Base-by-base conservation (phyloP, 2,113 vertebrate species). In the Petaurus breviceps region DNA sequence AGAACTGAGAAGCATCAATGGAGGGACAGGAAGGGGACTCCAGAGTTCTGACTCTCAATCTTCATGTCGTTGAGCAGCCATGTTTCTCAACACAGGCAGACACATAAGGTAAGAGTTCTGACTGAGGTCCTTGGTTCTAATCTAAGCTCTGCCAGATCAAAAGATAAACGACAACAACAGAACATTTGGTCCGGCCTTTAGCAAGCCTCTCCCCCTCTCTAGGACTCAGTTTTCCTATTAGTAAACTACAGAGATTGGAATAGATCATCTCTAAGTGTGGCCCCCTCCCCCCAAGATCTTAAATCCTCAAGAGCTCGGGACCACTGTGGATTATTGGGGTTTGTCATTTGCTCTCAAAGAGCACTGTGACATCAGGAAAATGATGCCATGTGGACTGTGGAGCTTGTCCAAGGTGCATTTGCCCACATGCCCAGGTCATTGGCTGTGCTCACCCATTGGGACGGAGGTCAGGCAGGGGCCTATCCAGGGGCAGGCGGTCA, bases 381-480 rank as follows among this genome's bases (percentile, higher is more conserved):
- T 52, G 52, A 52, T 52, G 52, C 52, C 52, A 52, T 26, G 2
- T 8, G 11, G 26, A n/a, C 11, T 37, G 4, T 37, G 31, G 5
- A n/a, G 6, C 12, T n/a, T n/a, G 37, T 4, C 37, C 31, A 37
- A 37, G 3, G 5, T 3, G 1, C 3, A 14, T 47, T 28, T 4
- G 24, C 89, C 49, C 23, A 10, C 43, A 28, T 43, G 90, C 92
- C 94, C 57, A 9, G 0, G 49, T 90, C 94, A 77, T 94, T 90
- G 51, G n/a, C 91, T 57, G 93, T 96, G 97, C 99, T 99, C 98
- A 99, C 99, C 99, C 99, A 25, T 98, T 99, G 84, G 99, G 99
- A 97, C 99, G 99, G 89, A 99, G 99, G 98, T 99, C 99, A 0
- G 99, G 99, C 95, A 99, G 99, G 23, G 99, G 94, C 95, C 99